phyloP scores from a whole-genome alignment of 2,888 invertebrate genomes.

The Chrysotoxum bicinctum region DNA sequence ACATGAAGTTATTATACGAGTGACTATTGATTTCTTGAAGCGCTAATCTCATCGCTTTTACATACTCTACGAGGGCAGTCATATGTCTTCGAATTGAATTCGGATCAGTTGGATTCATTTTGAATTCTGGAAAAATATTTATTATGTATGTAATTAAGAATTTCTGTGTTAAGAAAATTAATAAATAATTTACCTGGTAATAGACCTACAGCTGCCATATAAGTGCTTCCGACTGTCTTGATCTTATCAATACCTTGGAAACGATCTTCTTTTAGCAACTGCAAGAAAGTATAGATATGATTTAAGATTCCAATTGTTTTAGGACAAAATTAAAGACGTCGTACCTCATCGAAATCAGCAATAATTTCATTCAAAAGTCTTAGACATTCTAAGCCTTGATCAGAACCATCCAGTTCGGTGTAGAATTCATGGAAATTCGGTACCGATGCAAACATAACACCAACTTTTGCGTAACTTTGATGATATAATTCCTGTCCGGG shows the following conservation, averaged over 20 bases:
- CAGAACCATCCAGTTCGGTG: conserved; percentile 94
- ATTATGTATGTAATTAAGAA: background rate
- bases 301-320: background rate
- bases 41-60: conserved; percentile 93
- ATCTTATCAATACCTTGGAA: conserved; percentile 95
- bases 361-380: conserved; percentile 95
- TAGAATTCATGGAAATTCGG: conserved; percentile 98
- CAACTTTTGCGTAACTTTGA: conserved; percentile 94
- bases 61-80: conserved; percentile 93
- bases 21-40: conserved; percentile 94
- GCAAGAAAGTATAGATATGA: conserved; percentile 58
- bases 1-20: conserved; percentile 95
- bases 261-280: conserved; percentile 92
- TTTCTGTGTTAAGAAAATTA: conserved; percentile 73
- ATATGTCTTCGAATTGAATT: conserved; percentile 86
- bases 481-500: conserved; percentile 93
- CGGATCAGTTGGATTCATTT: conserved; percentile 83
- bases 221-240: conserved; percentile 95
- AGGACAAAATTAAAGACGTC: background rate
- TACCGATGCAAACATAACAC: conserved; percentile 95
- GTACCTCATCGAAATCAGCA: conserved; percentile 95
- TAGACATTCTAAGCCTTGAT: conserved; percentile 94
- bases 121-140: conserved; percentile 78
- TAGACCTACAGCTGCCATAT: conserved; percentile 95
- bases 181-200: conserved; percentile 87